Evolutionary conservation across 1,140 invertebrate species (phyloP), one percentile per base, ranked within the genome.

Genomic region (Brachionus angularis): DNA sequence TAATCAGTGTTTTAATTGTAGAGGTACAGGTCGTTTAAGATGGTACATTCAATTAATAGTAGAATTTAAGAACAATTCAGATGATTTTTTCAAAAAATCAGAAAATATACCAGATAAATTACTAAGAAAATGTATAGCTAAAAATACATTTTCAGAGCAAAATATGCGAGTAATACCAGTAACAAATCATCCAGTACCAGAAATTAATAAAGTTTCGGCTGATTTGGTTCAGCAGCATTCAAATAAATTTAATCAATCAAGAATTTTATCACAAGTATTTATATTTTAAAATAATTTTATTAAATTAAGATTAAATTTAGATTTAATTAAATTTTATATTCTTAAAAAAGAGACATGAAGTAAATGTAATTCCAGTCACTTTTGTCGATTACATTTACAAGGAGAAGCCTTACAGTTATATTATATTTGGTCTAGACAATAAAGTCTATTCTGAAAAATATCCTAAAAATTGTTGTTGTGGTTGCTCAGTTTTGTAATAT

Each of bases 391-490:
- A 67, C 16, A 29, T 23, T 1, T 67, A 50, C 16, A 67, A 67
- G 25, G 18, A 42, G 18, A 46, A 67, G 29, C 46, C 23, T n/a
- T 29, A 50, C 18, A 21, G 8, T n/a, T 67, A 33, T 36, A 34
- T 34, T 33, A 23, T 67, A 31, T 67, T 23, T 33, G 62, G 62
- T 23, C 23, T 67, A 12, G 62, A 67, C 10, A 47, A 47, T 29
- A 31, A 31, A 47, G 62, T 67, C 14, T 50, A 67, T n/a, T 29
- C 62, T 25, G 27, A 27, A 25, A 23, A 67, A 14, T 67, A 67
- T 49, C 62, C 62, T 1, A 39, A 50, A 42, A 67, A 67, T 18
- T 67, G 62, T 23, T 67, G 62, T 31, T 67, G 62, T n/a, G n/a
- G n/a, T n/a, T n/a, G n/a, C n/a, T n/a, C n/a, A n/a, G n/a, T n/a